A percentile compares a stretch with the other conserved stretches of the same genome.
These are phyloP conservation scores for Lacerta agilis DNA, from an alignment of 2,797 vertebrate genomes.

Conservation along the genomic window DNA sequence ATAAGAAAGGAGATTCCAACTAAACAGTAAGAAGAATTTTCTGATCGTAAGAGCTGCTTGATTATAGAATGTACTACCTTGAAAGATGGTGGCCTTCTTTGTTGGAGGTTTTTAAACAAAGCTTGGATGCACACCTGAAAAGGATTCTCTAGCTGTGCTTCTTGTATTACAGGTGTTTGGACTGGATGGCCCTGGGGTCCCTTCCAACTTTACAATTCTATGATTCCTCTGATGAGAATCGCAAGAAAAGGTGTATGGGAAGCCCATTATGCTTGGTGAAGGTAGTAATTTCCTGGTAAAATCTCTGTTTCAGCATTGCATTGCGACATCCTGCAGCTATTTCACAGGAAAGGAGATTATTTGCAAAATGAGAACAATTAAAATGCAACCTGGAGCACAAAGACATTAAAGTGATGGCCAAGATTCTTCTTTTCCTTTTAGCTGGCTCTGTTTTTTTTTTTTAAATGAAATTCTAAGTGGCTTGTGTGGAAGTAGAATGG, in stretches of 20 bases:
- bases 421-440: slow-evolving; percentile 57
- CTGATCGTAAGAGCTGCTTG: too few species aligned
- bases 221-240: too few species aligned
- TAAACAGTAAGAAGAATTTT: too few species aligned
- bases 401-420: slow-evolving; percentile 56
- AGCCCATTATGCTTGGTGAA: slow-evolving; percentile 63
- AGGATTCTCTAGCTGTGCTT: too few species aligned
- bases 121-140: too few species aligned
- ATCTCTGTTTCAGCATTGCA: slow-evolving; percentile 52
- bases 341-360: slow-evolving; percentile 63
- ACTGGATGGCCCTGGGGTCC: too few species aligned
- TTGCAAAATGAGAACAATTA: slow-evolving; percentile 65
- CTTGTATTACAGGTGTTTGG: too few species aligned
- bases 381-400: slow-evolving; percentile 47
- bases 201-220: too few species aligned
- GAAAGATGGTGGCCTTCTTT: too few species aligned
- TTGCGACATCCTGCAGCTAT: slow-evolving; percentile 62
- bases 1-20: too few species aligned
- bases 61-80: too few species aligned
- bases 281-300: slow-evolving; percentile 58
- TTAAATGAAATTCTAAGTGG: slow-evolving; percentile 52
- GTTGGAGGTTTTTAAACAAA: too few species aligned
- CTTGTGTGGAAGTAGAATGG: slow-evolving; percentile 60
- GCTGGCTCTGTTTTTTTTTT: slow-evolving; percentile 58
- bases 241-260: slow-evolving; percentile 53